A percentile compares a stretch with the other conserved stretches of the same genome.
These are phyloP conservation scores for Eupleurogrammus muticus DNA, from an alignment of 2,797 vertebrate genomes.

Conservation along the genomic window DNA sequence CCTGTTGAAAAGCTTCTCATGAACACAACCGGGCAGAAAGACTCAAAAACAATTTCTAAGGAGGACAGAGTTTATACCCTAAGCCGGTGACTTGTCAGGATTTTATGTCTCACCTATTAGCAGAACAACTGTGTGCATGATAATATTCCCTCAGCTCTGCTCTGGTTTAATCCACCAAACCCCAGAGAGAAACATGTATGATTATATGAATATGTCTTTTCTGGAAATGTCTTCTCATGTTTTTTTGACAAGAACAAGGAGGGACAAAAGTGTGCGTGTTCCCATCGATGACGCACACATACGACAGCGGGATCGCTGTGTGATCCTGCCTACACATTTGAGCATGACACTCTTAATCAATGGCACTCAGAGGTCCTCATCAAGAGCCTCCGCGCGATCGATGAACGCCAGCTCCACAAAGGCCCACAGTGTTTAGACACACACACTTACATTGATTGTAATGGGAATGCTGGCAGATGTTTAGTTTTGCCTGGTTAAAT, in stretches of 20 bases:
- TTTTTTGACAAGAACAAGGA: neutral
- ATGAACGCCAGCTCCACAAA: constrained; percentile 70
- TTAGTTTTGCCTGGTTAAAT: constrained; percentile 69
- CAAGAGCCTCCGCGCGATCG: constrained; percentile 71
- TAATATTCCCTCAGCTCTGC: neutral
- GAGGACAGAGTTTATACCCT: neutral
- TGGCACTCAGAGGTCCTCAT: constrained; percentile 63
- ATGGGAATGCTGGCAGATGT: constrained; percentile 67
- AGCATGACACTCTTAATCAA: constrained; percentile 77
- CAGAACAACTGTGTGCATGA: neutral
- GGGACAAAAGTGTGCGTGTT: constrained; percentile 1
- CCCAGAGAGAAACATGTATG: neutral
- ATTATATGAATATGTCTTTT: neutral
- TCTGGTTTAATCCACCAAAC: neutral
- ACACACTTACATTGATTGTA: constrained; percentile 67
- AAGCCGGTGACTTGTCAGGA: neutral
- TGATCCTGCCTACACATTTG: constrained; percentile 58
- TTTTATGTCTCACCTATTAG: neutral
- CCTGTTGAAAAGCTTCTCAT: neutral
- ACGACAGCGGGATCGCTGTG: constrained; percentile 51
- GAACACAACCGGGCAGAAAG: neutral
- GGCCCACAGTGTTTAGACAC: constrained; percentile 66
- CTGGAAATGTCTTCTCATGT: neutral
- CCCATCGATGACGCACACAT: constrained; percentile 44
- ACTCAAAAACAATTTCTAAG: neutral